Conservation (phyloP, 2,888 invertebrate genomes). For the Lymantria dispar region DNA sequence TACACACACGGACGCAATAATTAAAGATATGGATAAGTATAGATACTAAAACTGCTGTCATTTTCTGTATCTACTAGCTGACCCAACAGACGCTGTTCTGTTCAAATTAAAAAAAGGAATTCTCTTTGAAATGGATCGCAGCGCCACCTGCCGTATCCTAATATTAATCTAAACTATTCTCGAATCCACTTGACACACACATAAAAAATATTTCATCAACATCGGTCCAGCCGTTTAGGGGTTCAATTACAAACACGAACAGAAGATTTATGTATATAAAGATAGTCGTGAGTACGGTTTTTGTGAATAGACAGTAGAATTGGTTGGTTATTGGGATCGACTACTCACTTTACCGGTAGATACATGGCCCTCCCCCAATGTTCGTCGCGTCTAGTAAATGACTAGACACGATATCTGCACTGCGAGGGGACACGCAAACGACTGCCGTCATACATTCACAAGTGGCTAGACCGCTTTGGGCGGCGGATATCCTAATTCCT, state of each 20-base stretch:
- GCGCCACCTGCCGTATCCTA: too few species aligned
- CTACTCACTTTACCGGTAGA: slow-evolving; percentile 5
- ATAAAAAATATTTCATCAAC: too few species aligned
- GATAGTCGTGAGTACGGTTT: too few species aligned
- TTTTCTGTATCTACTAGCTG: slow-evolving; percentile 15
- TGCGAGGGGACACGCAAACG: slow-evolving; percentile 47
- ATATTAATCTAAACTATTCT: too few species aligned
- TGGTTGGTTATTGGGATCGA: slow-evolving; percentile 14
- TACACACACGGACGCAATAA: too few species aligned
- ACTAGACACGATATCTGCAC: slow-evolving; percentile 57
- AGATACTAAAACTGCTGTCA: not conserved
- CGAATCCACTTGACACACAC: too few species aligned
- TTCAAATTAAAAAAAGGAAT: too few species aligned
- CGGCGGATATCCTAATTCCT: slow-evolving; percentile 59
- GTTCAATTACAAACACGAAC: too few species aligned
- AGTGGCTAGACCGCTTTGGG: slow-evolving; percentile 44
- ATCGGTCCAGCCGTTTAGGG: too few species aligned
- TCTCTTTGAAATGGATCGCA: too few species aligned
- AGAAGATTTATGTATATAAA: too few species aligned
- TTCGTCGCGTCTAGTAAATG: slow-evolving; percentile 50
- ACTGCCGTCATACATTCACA: slow-evolving; percentile 43
- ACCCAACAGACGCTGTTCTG: too few species aligned
- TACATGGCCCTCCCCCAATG: slow-evolving; percentile 35
- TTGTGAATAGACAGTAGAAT: slow-evolving; percentile 18
- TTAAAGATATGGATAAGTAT: not conserved